Base-by-base conservation (phyloP, 2,113 vertebrate genomes). In the Cardinalis cardinalis region DNA sequence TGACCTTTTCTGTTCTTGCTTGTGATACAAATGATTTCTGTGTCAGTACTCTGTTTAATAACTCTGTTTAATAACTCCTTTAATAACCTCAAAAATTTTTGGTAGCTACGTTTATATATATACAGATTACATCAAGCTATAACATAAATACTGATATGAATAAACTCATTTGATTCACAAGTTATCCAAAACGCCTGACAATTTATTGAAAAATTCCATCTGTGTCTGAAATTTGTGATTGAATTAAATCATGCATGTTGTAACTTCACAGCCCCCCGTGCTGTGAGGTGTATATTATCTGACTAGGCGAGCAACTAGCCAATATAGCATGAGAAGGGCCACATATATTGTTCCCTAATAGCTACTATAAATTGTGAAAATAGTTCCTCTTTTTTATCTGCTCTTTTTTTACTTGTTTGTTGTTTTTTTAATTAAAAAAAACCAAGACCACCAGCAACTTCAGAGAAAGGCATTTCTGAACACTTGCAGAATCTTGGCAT, bases 401-500 rank as follows among this genome's bases (percentile, higher is more conserved):
- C 36, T 64, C 34, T 64, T 46, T 63, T 58, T 80, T 89, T 70
- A 7, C 31, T n/a, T 75, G 38, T 12, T 34, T 58, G 29, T 56
- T 21, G 5, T 19, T 58, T n/a, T 84, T 90, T 90, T 77, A 86
- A 89, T 83, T 85, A 70, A 49, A 49, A 95, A 14, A 15, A 5
- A 6, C 32, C 55, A 79, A 84, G 64, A 92, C 80, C 44, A 89
- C 72, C 72, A 91, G 41, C 26, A 91, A 84, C 83, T 95, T 95
- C 80, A 93, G 69, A 91, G 88, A 80, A 92, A 91, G 38, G 60
- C 49, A 68, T 87, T 91, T 88, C 76, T 91, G 88, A 88, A 84
- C 86, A 95, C 90, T 95, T 96, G 65, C 94, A 94, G 76, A 90
- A 95, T 93, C 93, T 94, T 95, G 94, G 92, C 94, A 96, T 95